phyloP scores from a whole-genome alignment of 1,140 invertebrate genomes.

The Drosophila sucinea region DNA sequence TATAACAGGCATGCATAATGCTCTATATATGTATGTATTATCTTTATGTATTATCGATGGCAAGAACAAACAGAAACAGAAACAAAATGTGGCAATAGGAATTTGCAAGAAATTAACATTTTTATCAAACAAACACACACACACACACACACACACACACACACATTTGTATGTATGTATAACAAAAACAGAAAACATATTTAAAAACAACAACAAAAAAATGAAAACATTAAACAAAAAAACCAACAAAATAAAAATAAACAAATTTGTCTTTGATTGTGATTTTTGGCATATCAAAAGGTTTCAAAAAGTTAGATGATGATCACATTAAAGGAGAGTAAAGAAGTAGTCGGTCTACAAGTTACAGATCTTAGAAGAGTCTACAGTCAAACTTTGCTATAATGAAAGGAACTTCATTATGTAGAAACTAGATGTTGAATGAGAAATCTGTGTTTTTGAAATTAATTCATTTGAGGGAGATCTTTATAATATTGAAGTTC shows the following conservation, averaged over 20 bases:
- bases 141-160: slow-evolving; percentile 20
- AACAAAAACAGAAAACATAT: slow-evolving; percentile 42
- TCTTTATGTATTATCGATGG: background rate
- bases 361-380: too few species aligned
- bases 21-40: background rate
- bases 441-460: too few species aligned
- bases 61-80: slow-evolving; percentile 19
- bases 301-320: too few species aligned
- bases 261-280: slow-evolving; percentile 4
- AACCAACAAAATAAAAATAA: background rate
- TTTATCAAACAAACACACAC: slow-evolving; percentile 12
- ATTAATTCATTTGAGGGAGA: too few species aligned
- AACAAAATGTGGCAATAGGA: slow-evolving; percentile 14
- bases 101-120: slow-evolving; percentile 1
- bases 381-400: too few species aligned
- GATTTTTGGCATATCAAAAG: background rate
- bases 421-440: too few species aligned
- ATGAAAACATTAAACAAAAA: slow-evolving; percentile 9
- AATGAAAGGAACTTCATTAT: too few species aligned
- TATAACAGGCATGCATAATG: slow-evolving; percentile 1
- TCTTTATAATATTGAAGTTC: too few species aligned
- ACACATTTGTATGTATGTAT: slow-evolving; percentile 47
- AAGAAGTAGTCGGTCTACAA: too few species aligned
- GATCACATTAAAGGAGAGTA: too few species aligned
- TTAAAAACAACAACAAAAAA: slow-evolving; percentile 47